Evolutionary conservation across 2,797 vertebrate genomes (phyloP).

Genomic region (Vipera ursinii): DNA sequence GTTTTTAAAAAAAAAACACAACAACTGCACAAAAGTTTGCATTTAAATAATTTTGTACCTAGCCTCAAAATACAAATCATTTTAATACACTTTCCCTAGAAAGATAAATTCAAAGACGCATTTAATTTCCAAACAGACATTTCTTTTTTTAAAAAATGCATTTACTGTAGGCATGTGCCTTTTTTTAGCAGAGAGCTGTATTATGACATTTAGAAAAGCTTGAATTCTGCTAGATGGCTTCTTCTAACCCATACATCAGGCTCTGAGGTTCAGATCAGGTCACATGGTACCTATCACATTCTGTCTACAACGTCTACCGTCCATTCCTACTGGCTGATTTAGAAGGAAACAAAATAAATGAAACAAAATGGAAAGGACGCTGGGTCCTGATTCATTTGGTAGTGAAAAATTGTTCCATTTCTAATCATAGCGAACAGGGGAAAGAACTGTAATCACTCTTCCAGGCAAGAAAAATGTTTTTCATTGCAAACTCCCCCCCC

Average conservation of each 20-base stretch:
- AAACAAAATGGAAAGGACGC: background rate
- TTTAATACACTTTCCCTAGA: background rate
- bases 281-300: background rate
- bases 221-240: background rate
- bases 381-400: background rate
- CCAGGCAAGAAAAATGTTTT: background rate
- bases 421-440: background rate
- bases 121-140: background rate
- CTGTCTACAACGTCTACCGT: background rate
- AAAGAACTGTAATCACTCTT: background rate
- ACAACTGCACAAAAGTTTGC: background rate
- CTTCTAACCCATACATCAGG: background rate
- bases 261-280: background rate
- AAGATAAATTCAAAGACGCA: background rate
- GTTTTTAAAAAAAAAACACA: background rate
- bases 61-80: background rate
- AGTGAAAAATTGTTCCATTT: background rate
- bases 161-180: background rate
- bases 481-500: background rate
- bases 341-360: background rate
- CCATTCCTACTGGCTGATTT: background rate
- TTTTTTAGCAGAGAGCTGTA: background rate
- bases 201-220: background rate
- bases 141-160: background rate
- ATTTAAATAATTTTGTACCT: background rate